Evolutionary conservation across 2,113 vertebrate genomes (phyloP).

Genomic region (Megaceryle torquata): DNA sequence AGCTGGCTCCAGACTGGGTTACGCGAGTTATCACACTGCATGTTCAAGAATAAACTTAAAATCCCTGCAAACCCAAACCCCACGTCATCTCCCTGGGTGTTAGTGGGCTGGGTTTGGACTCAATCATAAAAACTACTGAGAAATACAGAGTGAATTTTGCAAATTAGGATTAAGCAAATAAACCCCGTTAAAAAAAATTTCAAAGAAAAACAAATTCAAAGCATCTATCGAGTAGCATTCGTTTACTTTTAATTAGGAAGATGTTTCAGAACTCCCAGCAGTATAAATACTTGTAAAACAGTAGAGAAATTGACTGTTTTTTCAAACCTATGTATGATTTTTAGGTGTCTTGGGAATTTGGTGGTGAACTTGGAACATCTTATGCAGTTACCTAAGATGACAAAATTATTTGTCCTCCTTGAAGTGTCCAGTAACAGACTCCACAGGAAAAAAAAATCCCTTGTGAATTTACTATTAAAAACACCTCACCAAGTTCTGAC

Average conservation of each 20-base stretch:
- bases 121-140: background rate
- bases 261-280: background rate
- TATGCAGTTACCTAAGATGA: background rate
- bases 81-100: background rate
- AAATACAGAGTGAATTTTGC: background rate
- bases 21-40: background rate
- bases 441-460: background rate
- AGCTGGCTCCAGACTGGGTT: background rate
- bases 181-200: background rate
- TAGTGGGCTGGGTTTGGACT: background rate
- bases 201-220: background rate
- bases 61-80: background rate
- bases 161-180: background rate
- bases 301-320: background rate
- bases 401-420: background rate
- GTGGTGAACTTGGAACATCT: background rate
- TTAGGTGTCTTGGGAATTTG: background rate
- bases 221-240: background rate
- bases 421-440: background rate
- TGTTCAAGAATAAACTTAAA: background rate
- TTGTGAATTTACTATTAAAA: background rate
- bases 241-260: background rate
- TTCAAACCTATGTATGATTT: background rate
- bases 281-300: background rate
- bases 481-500: background rate